Evolutionary conservation across 2,888 invertebrate species (phyloP).

Genomic region (Polyommatus iphigenia): DNA sequence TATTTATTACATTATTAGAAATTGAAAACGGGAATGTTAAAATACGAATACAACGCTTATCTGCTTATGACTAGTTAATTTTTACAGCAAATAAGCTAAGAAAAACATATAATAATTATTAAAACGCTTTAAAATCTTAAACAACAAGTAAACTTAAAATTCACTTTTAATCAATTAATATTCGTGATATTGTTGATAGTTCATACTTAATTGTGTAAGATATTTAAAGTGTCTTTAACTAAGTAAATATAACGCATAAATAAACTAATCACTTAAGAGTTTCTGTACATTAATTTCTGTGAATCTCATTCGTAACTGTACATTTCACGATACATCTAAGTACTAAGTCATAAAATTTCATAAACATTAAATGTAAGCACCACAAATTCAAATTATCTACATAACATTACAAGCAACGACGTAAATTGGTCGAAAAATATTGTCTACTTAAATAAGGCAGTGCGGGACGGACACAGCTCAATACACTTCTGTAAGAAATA

Average conservation of each 20-base stretch:
- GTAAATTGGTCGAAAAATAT: slow-evolving; percentile 32
- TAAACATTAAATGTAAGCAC: slow-evolving; percentile 36
- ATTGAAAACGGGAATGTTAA: slow-evolving; percentile 15
- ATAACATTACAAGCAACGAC: slow-evolving; percentile 34
- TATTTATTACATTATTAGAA: neutral
- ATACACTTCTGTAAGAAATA: neutral
- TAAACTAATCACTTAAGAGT: slow-evolving; percentile 41
- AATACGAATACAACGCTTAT: slow-evolving; percentile 44
- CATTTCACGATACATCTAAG: slow-evolving; percentile 54
- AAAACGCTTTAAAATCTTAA: slow-evolving; percentile 14
- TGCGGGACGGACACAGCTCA: slow-evolving; percentile 29
- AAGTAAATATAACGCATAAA: slow-evolving; percentile 36
- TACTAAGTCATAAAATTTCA: slow-evolving; percentile 29
- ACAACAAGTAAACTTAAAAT: neutral
- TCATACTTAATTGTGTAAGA: neutral
- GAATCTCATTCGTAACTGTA: slow-evolving; percentile 80
- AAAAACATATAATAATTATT: neutral
- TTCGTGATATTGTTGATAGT: neutral
- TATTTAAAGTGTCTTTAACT: slow-evolving; percentile 28
- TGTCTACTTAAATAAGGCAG: slow-evolving; percentile 32
- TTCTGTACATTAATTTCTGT: slow-evolving; percentile 62
- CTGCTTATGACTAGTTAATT: slow-evolving; percentile 73
- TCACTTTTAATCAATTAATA: neutral
- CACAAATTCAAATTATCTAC: slow-evolving; percentile 33
- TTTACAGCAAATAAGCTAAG: slow-evolving; percentile 58